Evolutionary conservation across 1,140 invertebrate species (phyloP).

Genomic region (Ceratosolen fusciceps): DNA sequence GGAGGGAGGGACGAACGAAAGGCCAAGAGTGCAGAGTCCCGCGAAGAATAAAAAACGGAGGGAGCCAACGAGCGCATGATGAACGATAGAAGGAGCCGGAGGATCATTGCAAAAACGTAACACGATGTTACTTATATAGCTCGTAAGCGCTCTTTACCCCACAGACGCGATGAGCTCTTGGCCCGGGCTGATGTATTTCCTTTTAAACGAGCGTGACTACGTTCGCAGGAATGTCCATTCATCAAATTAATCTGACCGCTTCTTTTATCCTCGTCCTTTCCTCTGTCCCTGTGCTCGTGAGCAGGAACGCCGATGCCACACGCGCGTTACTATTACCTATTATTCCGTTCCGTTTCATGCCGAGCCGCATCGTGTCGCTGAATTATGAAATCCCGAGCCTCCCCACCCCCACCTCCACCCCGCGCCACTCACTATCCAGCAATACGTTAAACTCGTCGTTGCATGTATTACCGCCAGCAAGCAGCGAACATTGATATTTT

Average conservation of each 20-base stretch:
- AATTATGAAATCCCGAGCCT: neutral
- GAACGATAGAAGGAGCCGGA: slow-evolving; percentile 48
- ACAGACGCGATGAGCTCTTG: neutral
- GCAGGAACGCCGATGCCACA: slow-evolving; percentile 6
- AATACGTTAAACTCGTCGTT: no score
- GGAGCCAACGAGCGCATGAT: slow-evolving; percentile 47
- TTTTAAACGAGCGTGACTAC: slow-evolving; percentile 44
- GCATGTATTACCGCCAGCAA: no score
- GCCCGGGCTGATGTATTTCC: slow-evolving; percentile 45
- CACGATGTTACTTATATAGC: slow-evolving; percentile 50
- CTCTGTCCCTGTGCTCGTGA: neutral
- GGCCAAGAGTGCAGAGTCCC: neutral
- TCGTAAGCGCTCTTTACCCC: slow-evolving; percentile 23
- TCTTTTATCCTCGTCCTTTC: slow-evolving; percentile 19
- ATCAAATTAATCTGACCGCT: slow-evolving; percentile 37
- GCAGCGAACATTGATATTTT: no score
- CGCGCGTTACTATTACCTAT: slow-evolving; percentile 25
- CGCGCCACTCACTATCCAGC: no score
- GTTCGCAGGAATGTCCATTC: slow-evolving; percentile 41
- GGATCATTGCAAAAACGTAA: slow-evolving; percentile 54
- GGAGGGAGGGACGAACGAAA: neutral
- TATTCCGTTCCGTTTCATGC: slow-evolving; percentile 25
- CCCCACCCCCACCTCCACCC: no score
- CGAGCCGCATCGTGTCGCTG: no score
- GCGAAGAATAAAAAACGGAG: slow-evolving; percentile 21